A percentile compares a stretch with the other conserved stretches of the same genome.
Conservation (phyloP, 2,113 vertebrate species). For the Chelonoidis abingdonii region DNA sequence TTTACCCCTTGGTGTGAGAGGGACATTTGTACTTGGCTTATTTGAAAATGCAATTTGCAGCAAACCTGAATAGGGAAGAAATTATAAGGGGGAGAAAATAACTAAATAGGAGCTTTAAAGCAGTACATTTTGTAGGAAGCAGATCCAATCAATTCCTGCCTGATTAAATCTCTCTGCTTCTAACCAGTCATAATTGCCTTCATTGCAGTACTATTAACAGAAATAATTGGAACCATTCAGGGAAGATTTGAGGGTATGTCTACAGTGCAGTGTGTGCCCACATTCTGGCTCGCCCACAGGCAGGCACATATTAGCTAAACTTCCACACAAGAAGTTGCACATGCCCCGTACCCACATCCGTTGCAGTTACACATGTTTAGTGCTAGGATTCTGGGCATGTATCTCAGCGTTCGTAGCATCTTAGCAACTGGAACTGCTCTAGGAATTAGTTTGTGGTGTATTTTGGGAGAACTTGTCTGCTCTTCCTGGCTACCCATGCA, state of each 20-base stretch:
- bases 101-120: neutral
- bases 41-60: neutral
- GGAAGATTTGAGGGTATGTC: neutral
- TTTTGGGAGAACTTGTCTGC: neutral
- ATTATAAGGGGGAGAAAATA: neutral
- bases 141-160: neutral
- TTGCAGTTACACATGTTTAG: neutral
- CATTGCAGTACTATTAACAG: neutral
- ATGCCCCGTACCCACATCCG: neutral
- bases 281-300: neutral
- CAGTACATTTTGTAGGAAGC: conserved; percentile 6
- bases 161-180: conserved; percentile 27
- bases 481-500: neutral
- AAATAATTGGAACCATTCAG: neutral
- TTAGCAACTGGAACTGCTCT: neutral
- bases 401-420: neutral
- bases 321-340: neutral
- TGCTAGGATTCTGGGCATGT: neutral
- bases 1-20: neutral
- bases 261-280: neutral
- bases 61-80: neutral
- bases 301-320: neutral
- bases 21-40: neutral
- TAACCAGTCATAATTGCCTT: neutral
- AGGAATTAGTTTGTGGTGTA: neutral